These are phyloP conservation scores for Dynastes tityus DNA, from an alignment of 2,888 invertebrate species.

Conservation along the genomic window DNA sequence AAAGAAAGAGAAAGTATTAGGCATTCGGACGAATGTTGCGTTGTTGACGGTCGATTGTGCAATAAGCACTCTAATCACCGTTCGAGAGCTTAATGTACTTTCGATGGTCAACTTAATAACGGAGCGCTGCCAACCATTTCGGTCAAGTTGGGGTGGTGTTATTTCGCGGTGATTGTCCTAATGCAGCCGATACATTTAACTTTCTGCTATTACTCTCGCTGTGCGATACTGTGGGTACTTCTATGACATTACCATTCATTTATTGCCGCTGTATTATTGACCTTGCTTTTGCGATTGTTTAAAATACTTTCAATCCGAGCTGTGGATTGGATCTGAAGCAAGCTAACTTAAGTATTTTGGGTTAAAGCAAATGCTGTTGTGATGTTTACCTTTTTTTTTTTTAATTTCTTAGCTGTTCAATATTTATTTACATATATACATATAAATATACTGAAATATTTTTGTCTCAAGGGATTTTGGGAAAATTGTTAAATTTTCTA, in stretches of 20 bases:
- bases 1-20: slow-evolving; percentile 31
- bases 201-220: slow-evolving; percentile 27
- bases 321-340: too few species aligned
- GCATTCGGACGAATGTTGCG: slow-evolving; percentile 22
- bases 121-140: slow-evolving; percentile 35
- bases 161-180: slow-evolving; percentile 22
- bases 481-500: too few species aligned
- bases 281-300: slow-evolving; percentile 1
- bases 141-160: slow-evolving; percentile 26
- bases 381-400: too few species aligned
- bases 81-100: slow-evolving; percentile 60
- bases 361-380: too few species aligned
- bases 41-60: slow-evolving; percentile 54
- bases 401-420: too few species aligned
- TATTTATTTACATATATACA: too few species aligned
- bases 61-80: slow-evolving; percentile 60
- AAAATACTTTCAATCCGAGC: neutral
- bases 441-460: too few species aligned
- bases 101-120: slow-evolving; percentile 54
- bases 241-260: neutral
- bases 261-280: neutral
- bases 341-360: too few species aligned
- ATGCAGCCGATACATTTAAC: slow-evolving; percentile 45
- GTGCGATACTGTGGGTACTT: neutral
- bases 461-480: too few species aligned